Percentiles rank a stretch among this genome's conserved stretches.
Conservation (phyloP, 1,140 invertebrate genomes). For the Nasonia giraulti region DNA sequence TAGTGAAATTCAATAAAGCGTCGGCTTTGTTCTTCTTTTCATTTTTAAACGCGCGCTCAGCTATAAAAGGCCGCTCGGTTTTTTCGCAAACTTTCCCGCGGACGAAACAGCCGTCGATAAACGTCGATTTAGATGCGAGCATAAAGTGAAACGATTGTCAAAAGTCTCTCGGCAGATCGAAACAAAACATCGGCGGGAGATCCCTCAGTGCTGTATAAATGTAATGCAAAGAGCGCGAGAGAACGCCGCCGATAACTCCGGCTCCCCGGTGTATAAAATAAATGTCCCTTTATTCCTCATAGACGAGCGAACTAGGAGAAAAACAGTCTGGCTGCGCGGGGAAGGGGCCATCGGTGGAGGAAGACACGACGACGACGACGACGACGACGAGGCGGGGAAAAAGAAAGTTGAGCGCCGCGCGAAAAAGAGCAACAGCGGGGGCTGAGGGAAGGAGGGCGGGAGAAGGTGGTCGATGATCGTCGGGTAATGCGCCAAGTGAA, state of each 20-base stretch:
- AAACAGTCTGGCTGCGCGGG: too few species aligned
- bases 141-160: background rate
- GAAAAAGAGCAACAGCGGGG: conserved; percentile 1
- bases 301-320: conserved; percentile 5
- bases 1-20: conserved; percentile 28
- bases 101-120: conserved; percentile 1
- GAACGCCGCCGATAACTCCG: background rate
- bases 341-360: too few species aligned
- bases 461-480: conserved; percentile 56
- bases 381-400: background rate
- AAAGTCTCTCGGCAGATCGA: background rate
- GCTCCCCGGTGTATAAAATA: conserved; percentile 22
- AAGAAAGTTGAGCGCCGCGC: conserved; percentile 5
- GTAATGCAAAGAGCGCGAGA: background rate
- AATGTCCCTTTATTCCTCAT: background rate
- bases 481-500: conserved; percentile 61
- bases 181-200: background rate
- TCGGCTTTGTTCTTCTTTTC: background rate
- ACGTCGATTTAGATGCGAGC: background rate
- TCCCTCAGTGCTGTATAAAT: too few species aligned
- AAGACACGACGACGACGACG: background rate
- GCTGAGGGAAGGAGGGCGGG: background rate
- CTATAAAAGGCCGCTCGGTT: too few species aligned
- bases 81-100: background rate
- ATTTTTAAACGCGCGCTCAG: too few species aligned